A percentile compares a stretch with the other conserved stretches of the same genome.
Conservation (phyloP, 1,140 invertebrate species). For the Dendroctonus valens region DNA sequence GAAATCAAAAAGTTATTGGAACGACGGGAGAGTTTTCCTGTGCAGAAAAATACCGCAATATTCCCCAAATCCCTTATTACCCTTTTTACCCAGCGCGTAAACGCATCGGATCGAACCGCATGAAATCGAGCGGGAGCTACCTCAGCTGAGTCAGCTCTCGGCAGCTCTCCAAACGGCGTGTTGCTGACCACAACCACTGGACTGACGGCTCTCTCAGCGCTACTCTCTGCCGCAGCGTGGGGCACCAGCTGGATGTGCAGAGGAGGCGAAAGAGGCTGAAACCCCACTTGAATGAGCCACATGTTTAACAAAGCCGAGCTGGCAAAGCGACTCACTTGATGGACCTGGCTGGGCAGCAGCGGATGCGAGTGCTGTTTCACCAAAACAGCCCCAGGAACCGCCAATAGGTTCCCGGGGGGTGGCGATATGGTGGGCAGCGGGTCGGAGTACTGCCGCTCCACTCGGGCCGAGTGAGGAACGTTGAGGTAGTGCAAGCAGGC, state of each 20-base stretch:
- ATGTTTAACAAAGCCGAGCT: neutral
- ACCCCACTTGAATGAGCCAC: neutral
- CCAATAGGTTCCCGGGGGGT: slow-evolving; percentile 57
- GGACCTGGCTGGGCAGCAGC: slow-evolving; percentile 57
- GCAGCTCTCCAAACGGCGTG: slow-evolving; percentile 38
- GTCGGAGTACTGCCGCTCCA: slow-evolving; percentile 61
- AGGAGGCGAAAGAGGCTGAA: slow-evolving; percentile 38
- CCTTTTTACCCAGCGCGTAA: too few relatives aligned
- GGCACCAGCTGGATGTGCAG: slow-evolving; percentile 35
- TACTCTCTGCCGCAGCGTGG: slow-evolving; percentile 23
- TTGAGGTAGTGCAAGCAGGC: slow-evolving; percentile 50
- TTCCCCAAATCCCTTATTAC: too few relatives aligned
- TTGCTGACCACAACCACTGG: slow-evolving; percentile 48
- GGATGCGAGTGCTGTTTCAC: slow-evolving; percentile 69
- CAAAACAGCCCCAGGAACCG: slow-evolving; percentile 59
- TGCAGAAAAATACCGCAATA: too few relatives aligned
- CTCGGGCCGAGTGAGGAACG: slow-evolving; percentile 51
- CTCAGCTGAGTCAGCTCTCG: slow-evolving; percentile 42
- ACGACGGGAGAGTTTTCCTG: too few relatives aligned
- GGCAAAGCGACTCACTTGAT: slow-evolving; percentile 33
- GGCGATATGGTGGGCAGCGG: slow-evolving; percentile 54
- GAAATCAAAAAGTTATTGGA: too few relatives aligned
- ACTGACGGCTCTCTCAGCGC: slow-evolving; percentile 43
- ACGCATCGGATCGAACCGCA: slow-evolving; percentile 53
- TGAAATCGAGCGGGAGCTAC: slow-evolving; percentile 47